These are phyloP conservation scores for Digitonthophagus gazella DNA, from an alignment of 2,888 invertebrate genomes.

Conservation along the genomic window DNA sequence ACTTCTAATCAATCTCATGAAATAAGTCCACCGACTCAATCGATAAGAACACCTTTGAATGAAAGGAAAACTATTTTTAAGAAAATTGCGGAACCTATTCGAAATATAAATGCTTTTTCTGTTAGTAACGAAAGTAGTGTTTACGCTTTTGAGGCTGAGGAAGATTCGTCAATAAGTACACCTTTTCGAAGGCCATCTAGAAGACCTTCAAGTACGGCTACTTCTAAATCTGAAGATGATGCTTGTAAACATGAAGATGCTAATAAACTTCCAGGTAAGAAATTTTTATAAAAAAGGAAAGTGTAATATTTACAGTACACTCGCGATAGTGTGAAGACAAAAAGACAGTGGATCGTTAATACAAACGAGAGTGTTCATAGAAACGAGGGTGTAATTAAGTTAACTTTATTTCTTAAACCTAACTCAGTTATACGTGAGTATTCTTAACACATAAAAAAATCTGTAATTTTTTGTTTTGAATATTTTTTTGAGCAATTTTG, in stretches of 20 bases:
- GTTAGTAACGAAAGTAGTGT: slow-evolving; percentile 69
- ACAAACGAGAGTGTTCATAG: too few relatives aligned
- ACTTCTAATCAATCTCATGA: slow-evolving; percentile 35
- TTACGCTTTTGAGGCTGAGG: slow-evolving; percentile 70
- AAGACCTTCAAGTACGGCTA: slow-evolving; percentile 51
- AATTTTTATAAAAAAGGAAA: too few relatives aligned
- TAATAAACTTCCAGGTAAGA: slow-evolving; percentile 31
- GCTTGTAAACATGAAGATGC: slow-evolving; percentile 44
- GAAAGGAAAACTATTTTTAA: slow-evolving; percentile 59
- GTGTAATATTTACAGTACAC: too few relatives aligned
- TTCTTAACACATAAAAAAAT: too few relatives aligned
- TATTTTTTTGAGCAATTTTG: too few relatives aligned
- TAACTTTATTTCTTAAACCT: too few relatives aligned
- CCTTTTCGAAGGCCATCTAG: slow-evolving; percentile 58
- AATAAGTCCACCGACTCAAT: slow-evolving; percentile 19
- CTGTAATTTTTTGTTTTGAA: too few relatives aligned
- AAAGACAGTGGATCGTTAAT: too few relatives aligned
- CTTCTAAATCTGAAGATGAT: slow-evolving; percentile 52
- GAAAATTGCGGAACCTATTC: slow-evolving; percentile 51
- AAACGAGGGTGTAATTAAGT: too few relatives aligned
- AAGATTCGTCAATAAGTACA: slow-evolving; percentile 56
- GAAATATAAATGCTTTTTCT: slow-evolving; percentile 61
- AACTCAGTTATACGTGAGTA: too few relatives aligned
- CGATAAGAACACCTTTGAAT: slow-evolving; percentile 24
- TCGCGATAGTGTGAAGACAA: too few relatives aligned